A percentile compares a stretch with the other conserved stretches of the same genome.
Conservation (phyloP, 2,797 vertebrate genomes). For the Lepus townsendii region DNA sequence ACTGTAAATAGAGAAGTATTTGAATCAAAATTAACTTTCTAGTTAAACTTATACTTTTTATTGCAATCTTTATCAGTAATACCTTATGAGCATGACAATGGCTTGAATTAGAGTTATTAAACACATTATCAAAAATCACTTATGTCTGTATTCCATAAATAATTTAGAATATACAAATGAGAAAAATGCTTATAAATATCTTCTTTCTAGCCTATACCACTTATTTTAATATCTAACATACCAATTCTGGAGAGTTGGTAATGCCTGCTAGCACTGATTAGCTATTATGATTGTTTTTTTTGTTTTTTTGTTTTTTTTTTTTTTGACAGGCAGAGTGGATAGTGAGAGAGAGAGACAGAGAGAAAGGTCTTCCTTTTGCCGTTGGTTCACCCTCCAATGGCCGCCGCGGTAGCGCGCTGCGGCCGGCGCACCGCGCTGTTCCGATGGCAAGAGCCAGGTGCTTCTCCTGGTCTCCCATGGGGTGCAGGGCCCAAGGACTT, state of each 20-base stretch:
- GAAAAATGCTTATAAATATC: slow-evolving; percentile 50
- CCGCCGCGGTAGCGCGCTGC: too few species aligned
- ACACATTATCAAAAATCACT: slow-evolving; percentile 62
- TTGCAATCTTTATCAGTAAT: not conserved
- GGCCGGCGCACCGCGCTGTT: too few species aligned
- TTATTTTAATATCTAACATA: slow-evolving; percentile 74
- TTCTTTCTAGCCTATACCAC: slow-evolving; percentile 38
- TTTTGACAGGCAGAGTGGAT: too few species aligned
- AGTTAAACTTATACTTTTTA: slow-evolving; percentile 32
- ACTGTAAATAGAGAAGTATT: slow-evolving; percentile 22
- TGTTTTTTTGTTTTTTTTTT: not conserved
- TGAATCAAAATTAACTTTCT: slow-evolving; percentile 55
- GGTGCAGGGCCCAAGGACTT: too few species aligned
- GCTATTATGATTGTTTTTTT: too few species aligned
- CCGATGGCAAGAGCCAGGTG: too few species aligned
- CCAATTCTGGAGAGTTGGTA: slow-evolving; percentile 37
- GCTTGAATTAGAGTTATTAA: slow-evolving; percentile 68
- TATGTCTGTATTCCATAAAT: slow-evolving; percentile 47
- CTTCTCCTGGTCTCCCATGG: too few species aligned
- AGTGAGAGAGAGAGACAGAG: too few species aligned
- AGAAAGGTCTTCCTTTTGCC: too few species aligned
- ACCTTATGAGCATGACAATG: slow-evolving; percentile 20
- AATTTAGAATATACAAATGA: slow-evolving; percentile 68
- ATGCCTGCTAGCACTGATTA: slow-evolving; percentile 61
- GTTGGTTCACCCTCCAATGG: too few species aligned